Evolutionary conservation across 2,113 vertebrate species (phyloP).

Genomic region (Brachyhypopomus gauderio): DNA sequence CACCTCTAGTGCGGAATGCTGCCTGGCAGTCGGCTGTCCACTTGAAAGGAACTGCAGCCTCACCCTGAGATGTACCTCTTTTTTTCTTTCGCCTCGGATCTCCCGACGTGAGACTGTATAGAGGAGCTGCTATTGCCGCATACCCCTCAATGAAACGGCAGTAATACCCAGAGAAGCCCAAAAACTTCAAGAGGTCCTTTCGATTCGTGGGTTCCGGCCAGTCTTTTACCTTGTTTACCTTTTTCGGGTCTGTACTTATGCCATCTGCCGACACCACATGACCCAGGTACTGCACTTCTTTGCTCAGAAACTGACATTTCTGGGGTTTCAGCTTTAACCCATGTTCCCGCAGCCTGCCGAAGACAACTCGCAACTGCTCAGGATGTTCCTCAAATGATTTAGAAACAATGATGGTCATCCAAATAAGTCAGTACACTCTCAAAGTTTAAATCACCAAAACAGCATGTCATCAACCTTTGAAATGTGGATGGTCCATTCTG

Average conservation of each 20-base stretch:
- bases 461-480: not conserved
- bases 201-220: conserved; percentile 18
- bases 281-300: not conserved
- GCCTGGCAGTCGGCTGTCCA: too few species aligned
- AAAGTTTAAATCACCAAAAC: not conserved
- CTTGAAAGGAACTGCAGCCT: too few species aligned
- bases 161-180: not conserved
- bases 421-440: not conserved
- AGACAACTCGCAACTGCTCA: not conserved
- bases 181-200: conserved; percentile 23
- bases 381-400: conserved; percentile 21
- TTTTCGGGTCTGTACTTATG: conserved; percentile 35
- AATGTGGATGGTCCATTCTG: too few species aligned
- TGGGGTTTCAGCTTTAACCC: not conserved
- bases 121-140: too few species aligned
- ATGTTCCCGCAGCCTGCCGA: not conserved
- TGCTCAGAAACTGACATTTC: not conserved
- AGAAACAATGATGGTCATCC: conserved; percentile 26
- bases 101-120: not conserved
- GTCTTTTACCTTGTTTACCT: conserved; percentile 34
- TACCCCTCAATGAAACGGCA: too few species aligned
- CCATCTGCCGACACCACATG: conserved; percentile 36
- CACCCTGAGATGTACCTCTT: not conserved
- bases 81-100: conserved; percentile 10
- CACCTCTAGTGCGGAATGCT: too few species aligned